These are phyloP conservation scores for Empis livida DNA, from an alignment of 2,888 invertebrate genomes.

Conservation along the genomic window DNA sequence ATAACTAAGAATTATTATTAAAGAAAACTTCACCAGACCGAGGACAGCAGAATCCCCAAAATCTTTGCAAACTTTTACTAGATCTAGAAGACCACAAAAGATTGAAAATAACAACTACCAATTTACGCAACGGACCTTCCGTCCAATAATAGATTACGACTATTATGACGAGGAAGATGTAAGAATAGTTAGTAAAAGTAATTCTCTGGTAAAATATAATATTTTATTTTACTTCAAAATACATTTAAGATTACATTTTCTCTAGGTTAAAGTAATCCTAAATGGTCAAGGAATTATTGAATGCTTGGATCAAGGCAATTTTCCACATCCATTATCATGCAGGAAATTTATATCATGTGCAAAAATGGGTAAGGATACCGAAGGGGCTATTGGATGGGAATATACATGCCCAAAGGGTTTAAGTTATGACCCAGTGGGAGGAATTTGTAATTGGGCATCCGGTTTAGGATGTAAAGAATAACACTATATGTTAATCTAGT, in stretches of 20 bases:
- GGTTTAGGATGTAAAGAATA: constrained; percentile 63
- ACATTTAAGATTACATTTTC: background rate
- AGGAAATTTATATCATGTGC: constrained; percentile 88
- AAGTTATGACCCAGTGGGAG: constrained; percentile 79
- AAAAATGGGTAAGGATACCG: constrained; percentile 51
- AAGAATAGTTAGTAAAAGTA: constrained; percentile 41
- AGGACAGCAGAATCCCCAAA: constrained; percentile 19
- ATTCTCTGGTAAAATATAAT: constrained; percentile 36
- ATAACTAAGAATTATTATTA: no score
- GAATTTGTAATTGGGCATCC: constrained; percentile 82
- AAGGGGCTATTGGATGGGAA: constrained; percentile 69
- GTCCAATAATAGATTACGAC: constrained; percentile 45
- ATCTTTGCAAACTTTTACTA: background rate
- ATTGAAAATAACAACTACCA: constrained; percentile 22
- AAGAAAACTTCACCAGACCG: constrained; percentile 7
- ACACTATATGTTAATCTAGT: constrained; percentile 2
- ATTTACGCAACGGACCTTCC: constrained; percentile 21
- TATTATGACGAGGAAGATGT: constrained; percentile 54
- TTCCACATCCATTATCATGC: constrained; percentile 81
- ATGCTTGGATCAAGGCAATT: constrained; percentile 81
- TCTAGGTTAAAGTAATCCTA: constrained; percentile 40
- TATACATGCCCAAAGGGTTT: constrained; percentile 78
- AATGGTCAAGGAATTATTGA: constrained; percentile 62
- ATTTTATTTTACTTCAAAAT: background rate
- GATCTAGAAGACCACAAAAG: constrained; percentile 22